Evolutionary conservation across 2,888 invertebrate genomes (phyloP), one percentile per base, ranked within the genome.

Genomic region (Trypoxylon attenuatum): DNA sequence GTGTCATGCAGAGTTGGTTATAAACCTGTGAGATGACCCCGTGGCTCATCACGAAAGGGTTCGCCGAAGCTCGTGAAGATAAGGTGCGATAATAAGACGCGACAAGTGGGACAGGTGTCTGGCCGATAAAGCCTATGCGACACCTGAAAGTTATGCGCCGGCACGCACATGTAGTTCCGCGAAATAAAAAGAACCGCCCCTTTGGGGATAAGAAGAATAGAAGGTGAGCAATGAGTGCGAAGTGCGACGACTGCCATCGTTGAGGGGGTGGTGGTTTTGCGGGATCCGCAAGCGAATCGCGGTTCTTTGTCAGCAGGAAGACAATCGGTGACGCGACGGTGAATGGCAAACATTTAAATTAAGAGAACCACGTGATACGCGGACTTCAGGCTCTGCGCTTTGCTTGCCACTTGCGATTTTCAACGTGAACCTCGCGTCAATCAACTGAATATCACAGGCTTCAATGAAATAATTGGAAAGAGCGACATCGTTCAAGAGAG

Each of bases 101-200:
- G 74, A 82, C 81, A 85, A 85, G 84, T 85, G 79, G 84, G 84
- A 83, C 84, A 83, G 84, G 83, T 82, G 81, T 83, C 80, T 71
- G 76, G 57, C 78, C 78, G 83, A 84, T 83, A 84, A 83, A 79
- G 72, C 78, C 73, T 74, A 79, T 69, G 73, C 80, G 78, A 80
- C 76, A 76, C 78, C 75, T 78, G 73, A 77, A 82, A 83, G 74
- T 85, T 86, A 86, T 86, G 85, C 85, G 73, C 73, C 59, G 76
- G 76, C 85, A 85, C 82, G 85, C 83, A 83, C 81, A n/a, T n/a
- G 67, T 67, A 75, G 72, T 78, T 81, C 71, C 72, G 76, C 75
- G 64, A 81, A 80, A 78, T 78, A 77, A 74, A 76, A 76, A 68
- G 63, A 68, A 50, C 50, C 53, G 18, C 43, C 15, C 33, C 16